Evolutionary conservation across 2,113 vertebrate genomes (phyloP).

Genomic region (Trinectes maculatus): DNA sequence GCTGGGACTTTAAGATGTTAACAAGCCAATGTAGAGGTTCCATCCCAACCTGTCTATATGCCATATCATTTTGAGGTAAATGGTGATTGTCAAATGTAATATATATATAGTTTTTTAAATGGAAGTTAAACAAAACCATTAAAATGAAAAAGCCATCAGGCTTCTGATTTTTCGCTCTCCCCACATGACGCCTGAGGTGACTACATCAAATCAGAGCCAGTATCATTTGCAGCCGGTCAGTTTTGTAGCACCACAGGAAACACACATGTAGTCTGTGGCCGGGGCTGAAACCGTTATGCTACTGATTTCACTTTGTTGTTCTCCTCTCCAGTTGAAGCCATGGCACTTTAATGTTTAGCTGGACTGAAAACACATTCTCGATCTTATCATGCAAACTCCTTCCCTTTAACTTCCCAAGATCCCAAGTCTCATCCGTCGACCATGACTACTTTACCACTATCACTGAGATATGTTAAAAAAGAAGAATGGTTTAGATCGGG

Average conservation of each 20-base stretch:
- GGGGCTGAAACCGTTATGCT: too few species aligned
- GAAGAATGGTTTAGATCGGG: too few species aligned
- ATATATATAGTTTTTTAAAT: not conserved
- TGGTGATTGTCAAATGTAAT: not conserved
- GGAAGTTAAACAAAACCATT: not conserved
- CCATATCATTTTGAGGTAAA: conserved; percentile 2
- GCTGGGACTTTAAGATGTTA: conserved; percentile 45
- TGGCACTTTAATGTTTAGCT: not conserved
- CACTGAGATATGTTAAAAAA: not conserved
- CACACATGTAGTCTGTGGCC: too few species aligned
- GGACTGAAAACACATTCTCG: not conserved
- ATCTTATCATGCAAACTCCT: not conserved
- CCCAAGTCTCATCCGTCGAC: not conserved
- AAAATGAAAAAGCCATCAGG: not conserved
- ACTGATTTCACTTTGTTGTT: not conserved
- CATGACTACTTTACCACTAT: not conserved
- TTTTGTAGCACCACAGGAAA: not conserved
- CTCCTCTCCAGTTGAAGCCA: not conserved
- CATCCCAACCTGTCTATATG: conserved; percentile 18
- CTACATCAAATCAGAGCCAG: not conserved
- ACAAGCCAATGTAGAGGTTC: conserved; percentile 29
- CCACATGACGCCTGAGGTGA: not conserved
- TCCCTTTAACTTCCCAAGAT: not conserved
- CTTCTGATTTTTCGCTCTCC: not conserved
- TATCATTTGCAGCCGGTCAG: not conserved